Evolutionary conservation across 2,888 invertebrate species (phyloP), one percentile per base, ranked within the genome.

Genomic region (Thera obeliscata): DNA sequence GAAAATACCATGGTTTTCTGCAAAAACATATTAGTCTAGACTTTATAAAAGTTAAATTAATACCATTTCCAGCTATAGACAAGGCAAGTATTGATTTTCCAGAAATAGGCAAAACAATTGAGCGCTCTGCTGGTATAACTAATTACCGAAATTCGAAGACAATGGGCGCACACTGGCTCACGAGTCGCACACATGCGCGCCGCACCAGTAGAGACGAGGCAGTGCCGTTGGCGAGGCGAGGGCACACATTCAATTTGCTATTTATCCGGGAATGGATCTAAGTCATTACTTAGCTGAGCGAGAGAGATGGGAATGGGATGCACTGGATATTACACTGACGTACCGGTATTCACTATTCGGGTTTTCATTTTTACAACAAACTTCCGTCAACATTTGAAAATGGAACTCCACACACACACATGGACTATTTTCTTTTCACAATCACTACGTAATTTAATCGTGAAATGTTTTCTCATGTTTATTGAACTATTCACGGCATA

Each of bases 251-350:
- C 90, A 93, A 93, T 93, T 93, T 91, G 90, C 92, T 93, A 91
- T 93, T 93, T 94, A 93, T 93, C 92, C 89, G 88, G 90, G 89
- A 91, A 93, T 92, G 92, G 91, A 93, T 92, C 91, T 89, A 88
- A 91, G 91, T 93, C 92, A 93, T 94, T 93, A 93, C 94, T 94
- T 94, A 94, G 90, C 91, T 87, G 91, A 89, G 90, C 88, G 91
- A 87, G 90, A 86, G 91, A 87, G 88, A 89, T 87, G 87, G 86
- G 87, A 83, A 85, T 84, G 87, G 88, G 89, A 87, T 89, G 89
- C 88, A 89, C 87, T 89, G 87, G 87, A 90, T 89, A 91, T 91
- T 90, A 90, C 88, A 88, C 81, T 82, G 83, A 82, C 83, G 84
- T 85, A 81, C 84, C 79, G 82, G 82, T 82, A 84, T 88, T 86